Base-by-base conservation (phyloP, 2,797 vertebrate genomes). In the Geotria australis region DNA sequence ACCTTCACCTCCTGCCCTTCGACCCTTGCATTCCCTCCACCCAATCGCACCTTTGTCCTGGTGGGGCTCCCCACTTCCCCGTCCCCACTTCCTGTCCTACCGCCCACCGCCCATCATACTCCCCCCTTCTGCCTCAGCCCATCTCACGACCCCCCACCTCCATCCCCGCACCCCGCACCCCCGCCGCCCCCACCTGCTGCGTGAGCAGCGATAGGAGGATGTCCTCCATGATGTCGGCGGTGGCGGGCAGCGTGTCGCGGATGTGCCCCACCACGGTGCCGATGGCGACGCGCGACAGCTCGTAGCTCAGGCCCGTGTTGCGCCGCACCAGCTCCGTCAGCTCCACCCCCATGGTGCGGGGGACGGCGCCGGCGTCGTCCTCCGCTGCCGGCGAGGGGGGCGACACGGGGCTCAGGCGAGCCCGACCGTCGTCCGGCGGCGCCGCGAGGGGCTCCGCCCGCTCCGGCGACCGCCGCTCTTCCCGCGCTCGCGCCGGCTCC, bases 271-370 rank as follows among this genome's bases (percentile, higher is more conserved):
- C 79, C 57, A 95, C 74, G 11, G 94, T 76, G 0, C 80, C 91
- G 0, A 98, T 89, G 7, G 89, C 89, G 9, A 94, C 81, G 0
- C 91, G 79, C 1, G 88, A 98, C 59, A 96, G 71, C 68, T 91
- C 82, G 2, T 95, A 89, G 69, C 85, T 98, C 62, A 98, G 69
- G 60, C 76, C 71, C 0, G 91, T 98, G 76, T 94, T 96, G 68
- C 81, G 85, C 63, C 91, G 79, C 10, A 98, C 81, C 59, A 98
- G 74, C 72, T 98, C 91, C 1, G 89, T 89, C 68, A 98, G 72
- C 60, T 98, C 91, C 0, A 80, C 79, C 57, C 91, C 85, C 1
- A 79, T 85, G 0, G 78, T 85, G 70, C 71, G 71, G 56, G 86
- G 77, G 66, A 98, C 74, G 0, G 70, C 62, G 0, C 24, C 24